Conservation (phyloP, 2,797 vertebrate genomes). For the Rhabdophis nuchalis region DNA sequence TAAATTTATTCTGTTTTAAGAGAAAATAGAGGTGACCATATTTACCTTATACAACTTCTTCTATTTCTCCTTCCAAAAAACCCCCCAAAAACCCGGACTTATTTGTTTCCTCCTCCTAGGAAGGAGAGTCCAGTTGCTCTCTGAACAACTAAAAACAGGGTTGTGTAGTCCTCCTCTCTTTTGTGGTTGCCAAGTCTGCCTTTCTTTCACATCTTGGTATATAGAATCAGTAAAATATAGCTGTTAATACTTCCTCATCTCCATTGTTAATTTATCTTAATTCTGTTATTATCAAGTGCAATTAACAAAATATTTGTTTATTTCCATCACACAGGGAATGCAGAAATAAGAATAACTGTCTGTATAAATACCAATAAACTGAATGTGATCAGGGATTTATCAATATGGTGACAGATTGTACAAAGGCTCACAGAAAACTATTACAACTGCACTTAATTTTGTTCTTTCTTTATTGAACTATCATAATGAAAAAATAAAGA, state of each 20-base stretch:
- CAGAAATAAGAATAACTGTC: not conserved
- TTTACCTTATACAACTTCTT: not conserved
- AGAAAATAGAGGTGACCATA: not conserved
- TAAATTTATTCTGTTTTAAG: not conserved
- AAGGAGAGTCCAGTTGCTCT: not conserved
- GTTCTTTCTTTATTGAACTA: not conserved
- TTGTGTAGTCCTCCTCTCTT: not conserved
- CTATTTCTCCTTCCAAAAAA: not conserved
- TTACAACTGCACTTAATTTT: not conserved
- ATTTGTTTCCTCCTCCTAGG: not conserved
- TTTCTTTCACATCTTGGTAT: not conserved
- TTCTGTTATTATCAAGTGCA: not conserved
- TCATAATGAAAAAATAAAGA: not conserved
- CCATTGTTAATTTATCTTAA: not conserved
- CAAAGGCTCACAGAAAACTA: not conserved
- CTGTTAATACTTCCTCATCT: not conserved
- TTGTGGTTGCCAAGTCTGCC: not conserved
- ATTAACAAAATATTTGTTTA: not conserved
- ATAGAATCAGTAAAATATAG: not conserved
- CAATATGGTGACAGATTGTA: not conserved
- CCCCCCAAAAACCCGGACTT: not conserved
- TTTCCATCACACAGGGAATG: not conserved
- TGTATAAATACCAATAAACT: not conserved
- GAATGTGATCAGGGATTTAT: not conserved
- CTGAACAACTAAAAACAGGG: not conserved